These are phyloP conservation scores for Drosophila parvula DNA, from an alignment of 1,140 invertebrate species.

Conservation along the genomic window DNA sequence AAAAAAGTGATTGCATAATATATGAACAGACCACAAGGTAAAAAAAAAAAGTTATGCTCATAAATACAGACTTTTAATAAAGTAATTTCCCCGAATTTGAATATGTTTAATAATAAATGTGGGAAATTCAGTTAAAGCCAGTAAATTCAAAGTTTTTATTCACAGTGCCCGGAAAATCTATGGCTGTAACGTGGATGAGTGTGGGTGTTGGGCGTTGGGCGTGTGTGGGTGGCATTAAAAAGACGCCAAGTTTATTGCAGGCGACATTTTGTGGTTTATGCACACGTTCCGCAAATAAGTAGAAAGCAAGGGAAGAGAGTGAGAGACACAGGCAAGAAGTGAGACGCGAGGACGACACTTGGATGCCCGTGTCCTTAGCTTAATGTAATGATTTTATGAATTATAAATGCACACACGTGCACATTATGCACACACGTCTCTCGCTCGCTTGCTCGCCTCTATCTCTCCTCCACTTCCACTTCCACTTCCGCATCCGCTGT, in stretches of 20 bases:
- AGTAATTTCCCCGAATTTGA: neutral
- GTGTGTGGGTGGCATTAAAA: conserved; percentile 65
- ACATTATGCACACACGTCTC: conserved; percentile 44
- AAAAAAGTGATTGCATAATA: too few species aligned
- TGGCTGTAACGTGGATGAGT: conserved; percentile 3
- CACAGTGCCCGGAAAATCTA: conserved; percentile 2
- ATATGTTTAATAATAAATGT: neutral
- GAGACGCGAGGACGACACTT: conserved; percentile 20
- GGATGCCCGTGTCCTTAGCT: conserved; percentile 37
- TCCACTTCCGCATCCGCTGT: neutral
- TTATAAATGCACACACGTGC: conserved; percentile 79
- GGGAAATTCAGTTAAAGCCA: neutral
- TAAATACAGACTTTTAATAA: neutral
- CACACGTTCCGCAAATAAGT: conserved; percentile 66
- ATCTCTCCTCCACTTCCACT: neutral
- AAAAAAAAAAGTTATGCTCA: neutral
- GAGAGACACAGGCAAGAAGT: neutral
- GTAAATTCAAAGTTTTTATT: neutral
- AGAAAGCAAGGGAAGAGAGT: conserved; percentile 1
- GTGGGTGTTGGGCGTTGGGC: neutral
- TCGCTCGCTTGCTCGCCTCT: neutral
- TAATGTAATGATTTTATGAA: conserved; percentile 83
- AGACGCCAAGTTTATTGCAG: conserved; percentile 75
- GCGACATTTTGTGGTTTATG: conserved; percentile 81
- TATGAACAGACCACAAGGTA: too few species aligned